phyloP scores from a whole-genome alignment of 2,888 invertebrate genomes.

The Mythimna ferrago region DNA sequence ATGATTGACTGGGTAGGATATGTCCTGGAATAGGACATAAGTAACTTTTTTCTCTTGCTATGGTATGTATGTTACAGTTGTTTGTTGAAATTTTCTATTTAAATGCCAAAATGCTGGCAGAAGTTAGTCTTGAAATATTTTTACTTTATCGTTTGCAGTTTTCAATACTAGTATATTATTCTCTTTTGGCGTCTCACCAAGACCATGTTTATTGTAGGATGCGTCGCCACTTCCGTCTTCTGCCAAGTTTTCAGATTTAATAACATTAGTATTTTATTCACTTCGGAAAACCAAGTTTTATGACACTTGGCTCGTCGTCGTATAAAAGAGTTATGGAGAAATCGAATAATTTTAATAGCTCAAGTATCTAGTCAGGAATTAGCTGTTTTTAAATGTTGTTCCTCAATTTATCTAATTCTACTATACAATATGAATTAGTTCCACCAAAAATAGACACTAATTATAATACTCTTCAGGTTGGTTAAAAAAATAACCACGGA shows the following conservation, averaged over 20 bases:
- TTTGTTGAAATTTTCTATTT: too few relatives aligned
- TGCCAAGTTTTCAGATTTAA: conserved; percentile 42
- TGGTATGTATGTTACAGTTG: too few relatives aligned
- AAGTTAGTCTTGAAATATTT: neutral
- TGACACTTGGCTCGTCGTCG: neutral
- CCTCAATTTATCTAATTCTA: too few relatives aligned
- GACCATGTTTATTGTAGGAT: conserved; percentile 18
- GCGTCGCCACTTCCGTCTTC: conserved; percentile 24
- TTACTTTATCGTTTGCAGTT: conserved; percentile 2
- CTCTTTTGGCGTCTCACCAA: conserved; percentile 40
- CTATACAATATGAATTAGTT: too few relatives aligned
- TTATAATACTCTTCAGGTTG: too few relatives aligned
- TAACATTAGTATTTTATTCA: conserved; percentile 28
- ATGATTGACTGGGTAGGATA: too few relatives aligned
- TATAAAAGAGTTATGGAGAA: neutral
- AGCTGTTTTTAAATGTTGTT: too few relatives aligned
- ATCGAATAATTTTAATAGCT: neutral
- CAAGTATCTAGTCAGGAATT: neutral
- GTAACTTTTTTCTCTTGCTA: too few relatives aligned
- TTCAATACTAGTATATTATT: conserved; percentile 15
- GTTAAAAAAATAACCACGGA: too few relatives aligned
- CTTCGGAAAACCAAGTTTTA: conserved; percentile 5
- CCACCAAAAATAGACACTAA: too few relatives aligned
- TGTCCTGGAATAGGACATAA: too few relatives aligned
- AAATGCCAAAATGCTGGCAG: too few relatives aligned